These are phyloP conservation scores for Pseudomyrmex gracilis DNA, from an alignment of 1,140 invertebrate species.

Conservation along the genomic window DNA sequence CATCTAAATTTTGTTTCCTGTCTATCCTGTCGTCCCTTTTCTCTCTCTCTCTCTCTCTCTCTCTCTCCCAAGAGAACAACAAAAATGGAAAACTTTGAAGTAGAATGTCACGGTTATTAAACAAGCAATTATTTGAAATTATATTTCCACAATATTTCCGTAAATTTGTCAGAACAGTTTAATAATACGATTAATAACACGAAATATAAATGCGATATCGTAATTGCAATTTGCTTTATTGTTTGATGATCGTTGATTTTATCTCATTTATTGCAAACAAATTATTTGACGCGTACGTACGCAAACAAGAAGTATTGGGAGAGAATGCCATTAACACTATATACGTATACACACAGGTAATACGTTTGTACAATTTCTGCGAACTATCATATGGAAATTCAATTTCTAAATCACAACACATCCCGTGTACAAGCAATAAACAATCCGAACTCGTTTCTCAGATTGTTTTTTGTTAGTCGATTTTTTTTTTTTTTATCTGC, in stretches of 20 bases:
- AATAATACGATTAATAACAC: no score
- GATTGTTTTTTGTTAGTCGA: not conserved
- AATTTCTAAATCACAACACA: not conserved
- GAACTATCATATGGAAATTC: not conserved
- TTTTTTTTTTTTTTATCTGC: not conserved
- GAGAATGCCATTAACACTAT: no score
- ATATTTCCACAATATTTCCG: no score
- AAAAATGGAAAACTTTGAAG: no score
- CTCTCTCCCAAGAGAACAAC: no score
- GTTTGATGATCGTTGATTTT: not conserved
- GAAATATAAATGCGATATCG: no score
- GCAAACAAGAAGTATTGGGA: no score
- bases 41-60: not conserved
- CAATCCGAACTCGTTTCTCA: not conserved
- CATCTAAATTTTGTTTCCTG: constrained; percentile 30
- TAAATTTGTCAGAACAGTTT: no score
- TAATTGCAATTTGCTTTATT: not conserved
- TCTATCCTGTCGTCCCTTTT: constrained; percentile 7
- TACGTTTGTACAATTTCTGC: no score
- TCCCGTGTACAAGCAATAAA: not conserved
- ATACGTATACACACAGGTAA: no score
- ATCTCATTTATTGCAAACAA: not conserved
- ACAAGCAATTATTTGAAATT: no score
- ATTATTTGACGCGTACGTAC: not conserved
- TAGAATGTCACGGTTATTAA: no score